Conservation (phyloP, 2,113 vertebrate genomes). For the Sisor rabdophorus region DNA sequence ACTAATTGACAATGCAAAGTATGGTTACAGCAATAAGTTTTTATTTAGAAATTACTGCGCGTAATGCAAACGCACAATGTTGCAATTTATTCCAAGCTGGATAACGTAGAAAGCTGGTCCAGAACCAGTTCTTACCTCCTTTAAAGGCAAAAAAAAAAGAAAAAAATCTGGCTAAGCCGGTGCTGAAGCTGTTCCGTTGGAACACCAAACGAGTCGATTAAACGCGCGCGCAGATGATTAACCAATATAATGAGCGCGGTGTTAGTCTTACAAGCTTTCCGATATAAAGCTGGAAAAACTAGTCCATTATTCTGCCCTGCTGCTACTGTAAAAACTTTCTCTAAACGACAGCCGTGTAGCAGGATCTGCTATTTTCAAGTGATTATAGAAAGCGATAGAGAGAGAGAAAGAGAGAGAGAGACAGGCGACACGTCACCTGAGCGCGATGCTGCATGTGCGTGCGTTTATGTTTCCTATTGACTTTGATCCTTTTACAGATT, state of each 20-base stretch:
- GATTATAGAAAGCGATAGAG: not conserved
- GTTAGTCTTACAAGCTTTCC: not conserved
- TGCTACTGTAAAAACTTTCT: not conserved
- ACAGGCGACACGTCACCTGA: not conserved
- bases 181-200: not conserved
- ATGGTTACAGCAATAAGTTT: not conserved
- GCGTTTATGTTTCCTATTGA: not conserved
- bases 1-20: not conserved
- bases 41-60: not conserved
- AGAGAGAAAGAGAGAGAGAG: not conserved
- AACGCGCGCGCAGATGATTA: not conserved
- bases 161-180: not conserved
- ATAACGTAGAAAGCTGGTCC: not conserved
- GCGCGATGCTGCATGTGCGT: not conserved
- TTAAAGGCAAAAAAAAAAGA: not conserved
- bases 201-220: not conserved
- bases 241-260: not conserved
- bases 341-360: not conserved
- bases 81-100: not conserved
- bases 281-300: not conserved
- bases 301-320: not conserved
- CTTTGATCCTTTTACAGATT: not conserved
- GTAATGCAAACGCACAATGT: not conserved
- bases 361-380: not conserved
- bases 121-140: constrained; percentile 1